These are phyloP conservation scores for Philaethria dido DNA, from an alignment of 2,888 invertebrate genomes.

Conservation along the genomic window DNA sequence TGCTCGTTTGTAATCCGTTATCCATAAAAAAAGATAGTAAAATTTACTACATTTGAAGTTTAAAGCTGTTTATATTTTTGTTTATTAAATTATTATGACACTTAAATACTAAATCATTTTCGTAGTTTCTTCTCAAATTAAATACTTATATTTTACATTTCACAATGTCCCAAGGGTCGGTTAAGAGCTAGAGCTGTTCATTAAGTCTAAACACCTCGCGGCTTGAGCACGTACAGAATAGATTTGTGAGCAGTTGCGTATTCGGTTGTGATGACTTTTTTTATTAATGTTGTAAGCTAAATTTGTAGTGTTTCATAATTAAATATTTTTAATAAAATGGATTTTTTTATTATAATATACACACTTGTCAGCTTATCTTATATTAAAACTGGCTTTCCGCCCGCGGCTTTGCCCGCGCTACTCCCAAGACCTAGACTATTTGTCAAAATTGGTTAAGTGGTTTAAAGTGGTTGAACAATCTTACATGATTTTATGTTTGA, in stretches of 20 bases:
- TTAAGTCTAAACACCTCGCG: conserved; percentile 63
- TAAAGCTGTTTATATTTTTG: not conserved
- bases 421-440: no score
- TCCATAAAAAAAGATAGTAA: not conserved
- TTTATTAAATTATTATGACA: not conserved
- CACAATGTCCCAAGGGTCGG: conserved; percentile 41
- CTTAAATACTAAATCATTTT: not conserved
- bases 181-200: conserved; percentile 58
- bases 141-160: conserved; percentile 43
- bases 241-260: conserved; percentile 57
- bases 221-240: conserved; percentile 72
- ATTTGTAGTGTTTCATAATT: not conserved
- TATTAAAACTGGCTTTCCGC: no score
- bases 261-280: conserved; percentile 30
- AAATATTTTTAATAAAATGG: not conserved
- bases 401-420: no score
- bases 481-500: no score
- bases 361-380: no score
- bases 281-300: conserved; percentile 6
- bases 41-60: not conserved
- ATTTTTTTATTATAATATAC: no score
- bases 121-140: conserved; percentile 40
- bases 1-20: not conserved
- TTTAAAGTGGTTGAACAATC: no score
- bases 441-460: no score